Conservation (phyloP, 1,140 invertebrate genomes). For the Hycleus cichorii region DNA sequence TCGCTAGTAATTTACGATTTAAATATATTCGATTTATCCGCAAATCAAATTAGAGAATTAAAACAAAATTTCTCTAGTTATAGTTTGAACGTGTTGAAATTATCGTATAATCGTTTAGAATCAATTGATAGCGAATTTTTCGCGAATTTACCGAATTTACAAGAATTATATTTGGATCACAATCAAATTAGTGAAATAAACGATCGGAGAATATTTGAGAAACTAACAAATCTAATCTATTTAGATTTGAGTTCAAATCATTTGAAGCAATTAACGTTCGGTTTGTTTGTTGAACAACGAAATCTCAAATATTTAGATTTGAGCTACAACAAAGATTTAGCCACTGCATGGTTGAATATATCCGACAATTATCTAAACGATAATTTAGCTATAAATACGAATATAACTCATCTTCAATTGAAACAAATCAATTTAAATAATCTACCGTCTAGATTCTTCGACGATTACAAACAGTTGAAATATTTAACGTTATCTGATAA, state of each 20-base stretch:
- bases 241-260: conserved; percentile 42
- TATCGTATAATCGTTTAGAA: conserved; percentile 41
- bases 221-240: conserved; percentile 38
- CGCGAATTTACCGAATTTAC: conserved; percentile 40
- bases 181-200: conserved; percentile 43
- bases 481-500: conserved; percentile 33
- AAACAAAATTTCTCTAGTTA: conserved; percentile 16
- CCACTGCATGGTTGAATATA: conserved; percentile 24
- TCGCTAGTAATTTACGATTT: conserved; percentile 18
- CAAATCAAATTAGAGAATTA: conserved; percentile 31
- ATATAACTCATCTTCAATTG: conserved; percentile 26
- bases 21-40: conserved; percentile 28
- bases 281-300: conserved; percentile 19
- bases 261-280: conserved; percentile 23
- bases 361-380: conserved; percentile 13
- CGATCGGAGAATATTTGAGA: conserved; percentile 38
- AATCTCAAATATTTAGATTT: conserved; percentile 29
- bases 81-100: conserved; percentile 19
- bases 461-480: conserved; percentile 19
- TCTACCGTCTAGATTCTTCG: conserved; percentile 26
- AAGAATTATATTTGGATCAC: conserved; percentile 44
- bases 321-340: conserved; percentile 29
- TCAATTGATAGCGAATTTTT: conserved; percentile 38
- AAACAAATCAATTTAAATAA: conserved; percentile 27
- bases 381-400: conserved; percentile 21